Evolutionary conservation across 2,797 vertebrate genomes (phyloP), one percentile per base, ranked within the genome.

Genomic region (Okamejei kenojei): DNA sequence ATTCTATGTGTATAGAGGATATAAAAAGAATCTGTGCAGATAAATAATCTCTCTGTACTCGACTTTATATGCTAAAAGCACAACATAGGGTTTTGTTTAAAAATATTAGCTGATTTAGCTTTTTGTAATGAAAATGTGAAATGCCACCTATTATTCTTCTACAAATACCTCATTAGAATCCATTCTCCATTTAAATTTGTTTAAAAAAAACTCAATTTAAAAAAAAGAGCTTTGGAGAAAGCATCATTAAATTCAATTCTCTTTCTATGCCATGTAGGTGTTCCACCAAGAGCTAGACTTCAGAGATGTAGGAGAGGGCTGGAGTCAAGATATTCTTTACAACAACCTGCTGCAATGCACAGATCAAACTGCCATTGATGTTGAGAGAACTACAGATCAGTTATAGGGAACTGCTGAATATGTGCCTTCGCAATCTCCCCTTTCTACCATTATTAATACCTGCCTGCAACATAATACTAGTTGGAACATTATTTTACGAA

Each of bases 41-140:
- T 7, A 63, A 19, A 63, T 63, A 11, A 61, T 63, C 11, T n/a
- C 7, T 82, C 54, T 0, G 54, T 29, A 9, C 29, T 15, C 10
- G n/a, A 86, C n/a, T 61, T n/a, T 58, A 13, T 84, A 58, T 63
- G 13, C 17, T n/a, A 63, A n/a, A 84, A 32, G 7, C 29, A 86
- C 58, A 86, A 63, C 61, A 86, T 61, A 17, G 13, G 58, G 61
- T n/a, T 86, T 5, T 1, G 29, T 32, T 63, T 15, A 2, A 86
- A 86, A 63, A 86, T 86, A 86, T 86, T 63, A 4, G 82, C 26
- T 86, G n/a, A 86, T 86, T 63, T n/a, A 86, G 58, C 82, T 63
- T 58, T 61, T 63, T 86, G 58, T n/a, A 63, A 29, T 86, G 58
- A 29, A 63, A 86, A 63, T 6, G 15, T 63, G 61, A 86, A 63